A percentile compares a stretch with the other conserved stretches of the same genome.
phyloP scores from a whole-genome alignment of 1,140 invertebrate genomes.

The Sitodiplosis mosellana region DNA sequence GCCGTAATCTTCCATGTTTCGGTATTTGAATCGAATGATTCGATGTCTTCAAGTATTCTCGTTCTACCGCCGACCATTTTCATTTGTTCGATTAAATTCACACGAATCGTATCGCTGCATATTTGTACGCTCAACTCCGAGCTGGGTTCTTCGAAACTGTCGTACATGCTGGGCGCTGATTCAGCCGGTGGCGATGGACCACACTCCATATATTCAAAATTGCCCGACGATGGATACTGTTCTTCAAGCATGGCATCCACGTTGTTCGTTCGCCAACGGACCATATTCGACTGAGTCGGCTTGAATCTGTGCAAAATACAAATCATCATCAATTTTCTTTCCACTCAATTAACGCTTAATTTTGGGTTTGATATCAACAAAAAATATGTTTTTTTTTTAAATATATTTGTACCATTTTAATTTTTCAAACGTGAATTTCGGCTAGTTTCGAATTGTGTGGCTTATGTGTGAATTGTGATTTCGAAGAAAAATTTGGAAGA shows the following conservation, averaged over 20 bases:
- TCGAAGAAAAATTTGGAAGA: too few relatives aligned
- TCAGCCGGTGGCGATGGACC: constrained; percentile 52
- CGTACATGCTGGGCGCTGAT: constrained; percentile 49
- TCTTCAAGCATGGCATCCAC: constrained; percentile 39
- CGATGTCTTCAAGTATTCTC: constrained; percentile 45
- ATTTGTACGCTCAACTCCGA: constrained; percentile 52
- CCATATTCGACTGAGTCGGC: constrained; percentile 25
- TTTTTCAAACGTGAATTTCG: too few relatives aligned
- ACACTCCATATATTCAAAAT: constrained; percentile 51
- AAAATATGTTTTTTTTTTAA: too few relatives aligned
- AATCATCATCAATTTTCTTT: too few relatives aligned
- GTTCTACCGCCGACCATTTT: constrained; percentile 40
- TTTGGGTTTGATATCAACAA: too few relatives aligned
- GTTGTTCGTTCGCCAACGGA: constrained; percentile 27
- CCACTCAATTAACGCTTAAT: too few relatives aligned
- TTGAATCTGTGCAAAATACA: constrained; percentile 15
- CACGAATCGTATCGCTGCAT: constrained; percentile 49
- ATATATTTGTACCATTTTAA: too few relatives aligned
- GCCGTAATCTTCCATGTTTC: constrained; percentile 39
- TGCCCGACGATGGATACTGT: constrained; percentile 29
- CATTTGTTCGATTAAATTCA: constrained; percentile 50
- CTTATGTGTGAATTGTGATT: too few relatives aligned
- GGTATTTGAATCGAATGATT: too few relatives aligned
- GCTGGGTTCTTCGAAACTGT: constrained; percentile 50
- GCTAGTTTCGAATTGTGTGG: too few relatives aligned